Evolutionary conservation across 2,113 vertebrate species (phyloP).

Genomic region (Catharus fuscescens): DNA sequence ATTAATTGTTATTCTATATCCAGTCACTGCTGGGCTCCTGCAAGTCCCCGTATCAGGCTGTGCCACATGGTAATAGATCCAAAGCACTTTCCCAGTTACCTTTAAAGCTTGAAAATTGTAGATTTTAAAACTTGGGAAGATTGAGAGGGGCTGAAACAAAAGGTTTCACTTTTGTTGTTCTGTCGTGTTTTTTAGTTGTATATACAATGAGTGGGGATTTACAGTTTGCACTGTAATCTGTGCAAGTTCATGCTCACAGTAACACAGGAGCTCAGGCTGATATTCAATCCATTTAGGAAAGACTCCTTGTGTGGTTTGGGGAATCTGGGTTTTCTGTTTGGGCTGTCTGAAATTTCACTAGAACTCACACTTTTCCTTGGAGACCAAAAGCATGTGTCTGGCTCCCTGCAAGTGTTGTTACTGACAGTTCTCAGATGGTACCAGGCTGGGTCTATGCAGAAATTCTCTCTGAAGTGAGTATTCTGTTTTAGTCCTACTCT

Average conservation of each 20-base stretch:
- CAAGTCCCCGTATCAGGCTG: accelerated
- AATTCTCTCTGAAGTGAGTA: neutral
- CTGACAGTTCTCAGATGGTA: neutral
- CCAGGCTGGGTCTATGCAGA: neutral
- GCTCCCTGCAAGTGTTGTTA: neutral
- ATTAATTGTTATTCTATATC: neutral
- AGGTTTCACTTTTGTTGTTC: neutral
- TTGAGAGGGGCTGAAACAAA: neutral
- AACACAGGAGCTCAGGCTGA: neutral
- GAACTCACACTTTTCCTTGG: neutral
- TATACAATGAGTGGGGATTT: neutral
- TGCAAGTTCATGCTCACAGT: accelerated
- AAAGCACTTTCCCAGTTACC: neutral
- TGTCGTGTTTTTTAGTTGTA: accelerated
- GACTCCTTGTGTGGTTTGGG: neutral
- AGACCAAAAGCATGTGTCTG: neutral
- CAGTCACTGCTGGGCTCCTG: neutral
- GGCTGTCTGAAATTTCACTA: neutral
- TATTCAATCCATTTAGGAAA: accelerated
- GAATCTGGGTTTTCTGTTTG: neutral
- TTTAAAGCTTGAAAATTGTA: neutral
- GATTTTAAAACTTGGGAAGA: neutral
- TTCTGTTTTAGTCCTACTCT: neutral
- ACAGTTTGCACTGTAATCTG: neutral
- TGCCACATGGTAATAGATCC: too few relatives aligned